Evolutionary conservation across 2,797 vertebrate species (phyloP).

Genomic region (Gymnoscopelus braueri): DNA sequence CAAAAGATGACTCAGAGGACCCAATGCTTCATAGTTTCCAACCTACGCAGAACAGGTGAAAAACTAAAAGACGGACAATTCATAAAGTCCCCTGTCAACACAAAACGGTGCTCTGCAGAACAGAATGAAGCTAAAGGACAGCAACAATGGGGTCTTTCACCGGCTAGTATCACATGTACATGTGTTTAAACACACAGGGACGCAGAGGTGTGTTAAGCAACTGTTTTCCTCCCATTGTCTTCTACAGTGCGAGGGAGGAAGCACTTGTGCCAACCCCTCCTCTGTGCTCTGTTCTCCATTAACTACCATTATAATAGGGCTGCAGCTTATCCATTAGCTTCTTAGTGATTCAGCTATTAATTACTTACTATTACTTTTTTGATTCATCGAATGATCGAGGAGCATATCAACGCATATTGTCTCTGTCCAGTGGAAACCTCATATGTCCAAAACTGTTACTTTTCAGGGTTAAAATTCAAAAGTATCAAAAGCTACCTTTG

Average conservation of each 20-base stretch:
- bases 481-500: too few species aligned
- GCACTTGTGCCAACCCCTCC: conserved; percentile 37
- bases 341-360: too few species aligned
- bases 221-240: conserved; percentile 83
- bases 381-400: too few species aligned
- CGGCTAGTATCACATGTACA: conserved; percentile 68
- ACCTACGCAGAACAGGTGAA: conserved; percentile 30
- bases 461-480: too few species aligned
- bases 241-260: conserved; percentile 76
- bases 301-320: neutral
- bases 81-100: conserved; percentile 47
- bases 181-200: conserved; percentile 57
- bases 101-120: conserved; percentile 36
- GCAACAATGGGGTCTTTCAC: conserved; percentile 73
- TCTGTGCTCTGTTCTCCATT: conserved; percentile 5
- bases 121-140: conserved; percentile 40
- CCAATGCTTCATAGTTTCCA: conserved; percentile 40
- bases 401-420: too few species aligned
- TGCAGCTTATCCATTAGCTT: too few species aligned
- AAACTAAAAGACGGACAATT: conserved; percentile 40
- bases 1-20: conserved; percentile 21
- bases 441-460: too few species aligned
- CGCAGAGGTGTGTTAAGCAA: conserved; percentile 62
- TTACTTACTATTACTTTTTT: too few species aligned
- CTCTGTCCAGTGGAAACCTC: too few species aligned